Evolutionary conservation across 2,888 invertebrate species (phyloP).

Genomic region (Polietes domitor): DNA sequence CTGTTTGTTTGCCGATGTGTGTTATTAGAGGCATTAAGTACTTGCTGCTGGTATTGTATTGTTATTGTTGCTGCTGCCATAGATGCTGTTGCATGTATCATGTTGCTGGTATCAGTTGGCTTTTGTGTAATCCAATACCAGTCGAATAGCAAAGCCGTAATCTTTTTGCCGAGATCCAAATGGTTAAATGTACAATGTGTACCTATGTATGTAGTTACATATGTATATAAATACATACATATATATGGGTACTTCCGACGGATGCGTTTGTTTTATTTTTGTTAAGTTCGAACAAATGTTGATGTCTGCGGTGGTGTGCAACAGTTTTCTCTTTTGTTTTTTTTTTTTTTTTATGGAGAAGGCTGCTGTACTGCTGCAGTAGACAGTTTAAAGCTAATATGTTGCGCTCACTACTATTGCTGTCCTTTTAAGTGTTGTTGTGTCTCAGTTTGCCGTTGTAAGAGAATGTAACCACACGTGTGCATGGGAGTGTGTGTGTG

Average conservation of each 20-base stretch:
- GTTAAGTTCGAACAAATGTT: too few species aligned
- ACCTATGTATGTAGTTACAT: background rate
- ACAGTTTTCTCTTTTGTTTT: constrained; percentile 7
- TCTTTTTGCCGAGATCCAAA: constrained; percentile 5
- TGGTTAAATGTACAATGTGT: background rate
- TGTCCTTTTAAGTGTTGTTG: constrained; percentile 48
- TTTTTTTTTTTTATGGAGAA: too few species aligned
- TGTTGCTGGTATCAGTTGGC: constrained; percentile 16
- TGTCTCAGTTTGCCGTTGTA: constrained; percentile 35
- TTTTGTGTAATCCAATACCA: constrained; percentile 25
- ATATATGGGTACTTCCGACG: background rate
- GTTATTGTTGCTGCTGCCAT: background rate
- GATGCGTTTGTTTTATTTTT: background rate
- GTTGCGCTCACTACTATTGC: background rate
- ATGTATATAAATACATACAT: too few species aligned
- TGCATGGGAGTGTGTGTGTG: too few species aligned
- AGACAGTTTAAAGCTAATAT: background rate
- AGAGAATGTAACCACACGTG: too few species aligned
- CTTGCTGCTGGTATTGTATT: background rate
- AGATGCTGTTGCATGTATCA: constrained; percentile 14
- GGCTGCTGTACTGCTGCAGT: background rate
- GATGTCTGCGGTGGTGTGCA: background rate
- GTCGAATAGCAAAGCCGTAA: constrained; percentile 1
- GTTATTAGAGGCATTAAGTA: constrained; percentile 14
- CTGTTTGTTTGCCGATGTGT: too few species aligned